Evolutionary conservation across 2,113 vertebrate genomes (phyloP), one percentile per base, ranked within the genome.

Genomic region (Rattus rattus): DNA sequence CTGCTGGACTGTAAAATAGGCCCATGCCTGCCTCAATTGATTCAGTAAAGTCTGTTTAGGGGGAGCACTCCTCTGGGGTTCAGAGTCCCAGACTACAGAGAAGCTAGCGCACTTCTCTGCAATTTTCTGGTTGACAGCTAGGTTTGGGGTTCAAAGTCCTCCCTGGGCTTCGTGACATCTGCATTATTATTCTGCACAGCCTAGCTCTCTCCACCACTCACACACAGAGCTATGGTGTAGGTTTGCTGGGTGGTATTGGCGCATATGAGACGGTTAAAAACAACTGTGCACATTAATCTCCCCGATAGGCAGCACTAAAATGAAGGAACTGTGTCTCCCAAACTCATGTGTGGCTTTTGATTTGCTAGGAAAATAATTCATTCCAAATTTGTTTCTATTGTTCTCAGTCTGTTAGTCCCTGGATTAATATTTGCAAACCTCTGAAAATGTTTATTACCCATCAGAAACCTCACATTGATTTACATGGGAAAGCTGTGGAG

Each of bases 1-100:
- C 98, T 97, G 95, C 91, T 97, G 80, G 92, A 26, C 97, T 96
- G 72, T 84, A 90, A 97, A 97, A 94, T 70, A 97, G 90, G 24
- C 77, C 88, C 0, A 0, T 86, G 88, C 79, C 83, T 96, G 91
- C 96, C 91, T 70, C 28, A 7, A 16, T 30, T 88, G 54, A 79
- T 22, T 90, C 47, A n/a, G 13, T 59, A 24, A 91, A 86, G 14
- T 22, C 26, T 0, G 2, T 5, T 22, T 73, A 4, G 24, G 20
- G 28, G 63, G 30, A 72, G 17, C 13, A 33, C 63, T 30, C 28
- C n/a, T 79, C 26, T 65, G 52, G 91, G n/a, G 17, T 39, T 33
- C 11, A 11, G 43, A 77, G 22, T 47, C 22, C 11, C 12, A 28
- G 33, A 49, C 33, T 16, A 88, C 39, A 5, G 24, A 0, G 11